Evolutionary conservation across 2,113 vertebrate species (phyloP).

Genomic region (Hylia prasina): DNA sequence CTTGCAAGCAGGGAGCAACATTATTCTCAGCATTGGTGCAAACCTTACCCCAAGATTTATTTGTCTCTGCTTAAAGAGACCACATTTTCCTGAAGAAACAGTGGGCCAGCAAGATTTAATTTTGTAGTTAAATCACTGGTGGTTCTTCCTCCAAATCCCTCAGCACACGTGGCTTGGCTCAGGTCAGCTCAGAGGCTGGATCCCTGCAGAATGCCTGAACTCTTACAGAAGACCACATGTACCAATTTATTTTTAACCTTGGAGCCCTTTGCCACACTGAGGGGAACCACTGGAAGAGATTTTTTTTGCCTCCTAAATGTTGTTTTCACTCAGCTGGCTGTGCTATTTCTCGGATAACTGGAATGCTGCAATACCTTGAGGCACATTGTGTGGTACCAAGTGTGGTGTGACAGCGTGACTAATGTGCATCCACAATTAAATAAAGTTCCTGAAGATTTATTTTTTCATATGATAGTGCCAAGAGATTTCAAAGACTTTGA

Average conservation of each 20-base stretch:
- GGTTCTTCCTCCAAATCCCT: neutral
- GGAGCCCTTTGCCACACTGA: neutral
- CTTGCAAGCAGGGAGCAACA: neutral
- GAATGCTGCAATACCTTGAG: neutral
- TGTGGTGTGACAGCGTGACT: neutral
- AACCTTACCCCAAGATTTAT: neutral
- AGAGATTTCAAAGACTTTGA: neutral
- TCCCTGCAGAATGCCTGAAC: neutral
- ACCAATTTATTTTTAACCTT: neutral
- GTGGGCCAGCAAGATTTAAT: neutral
- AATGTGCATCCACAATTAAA: constrained; percentile 4
- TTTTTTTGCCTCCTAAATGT: neutral
- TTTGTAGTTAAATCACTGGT: neutral
- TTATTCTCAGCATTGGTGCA: neutral
- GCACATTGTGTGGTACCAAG: neutral
- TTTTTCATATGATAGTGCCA: neutral
- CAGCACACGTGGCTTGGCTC: neutral
- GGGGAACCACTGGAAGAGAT: neutral
- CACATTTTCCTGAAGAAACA: neutral
- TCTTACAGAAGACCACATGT: neutral
- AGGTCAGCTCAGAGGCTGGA: neutral
- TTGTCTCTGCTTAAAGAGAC: neutral
- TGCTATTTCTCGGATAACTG: neutral
- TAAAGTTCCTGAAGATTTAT: constrained; percentile 9
- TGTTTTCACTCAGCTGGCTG: neutral